Base-by-base conservation (phyloP, 2,888 invertebrate species). In the Nycteola revayana region DNA sequence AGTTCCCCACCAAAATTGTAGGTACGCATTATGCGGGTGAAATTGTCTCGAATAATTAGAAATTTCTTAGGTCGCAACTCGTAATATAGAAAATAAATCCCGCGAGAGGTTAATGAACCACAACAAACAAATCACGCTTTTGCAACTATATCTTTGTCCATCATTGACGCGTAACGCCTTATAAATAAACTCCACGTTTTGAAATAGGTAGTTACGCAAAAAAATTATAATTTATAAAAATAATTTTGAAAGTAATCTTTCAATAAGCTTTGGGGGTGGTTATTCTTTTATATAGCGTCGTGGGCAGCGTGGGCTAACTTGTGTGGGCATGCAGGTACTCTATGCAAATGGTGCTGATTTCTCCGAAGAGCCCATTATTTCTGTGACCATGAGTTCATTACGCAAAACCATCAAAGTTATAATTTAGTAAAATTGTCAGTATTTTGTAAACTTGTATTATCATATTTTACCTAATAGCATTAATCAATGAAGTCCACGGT, bases 1-100 rank as follows among this genome's bases (percentile, higher is more conserved):
- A 66, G 59, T 62, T 49, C 71, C 65, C 66, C 66, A 62, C 71
- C 68, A 60, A 75, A 75, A 74, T 73, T 70, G 60, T 65, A 60
- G 63, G 55, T 59, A 63, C 68, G 66, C 71, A 58, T 64, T 65
- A 63, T 58, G 62, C 62, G 48, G 62, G 76, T 73, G 80, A 80
- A 81, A 83, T 68, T 66, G 61, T 66, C 56, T 62, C 58, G 62
- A 66, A 68, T 70, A 73, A 71, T 76, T 69, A 69, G 65, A 75
- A 74, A 69, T 58, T 69, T 62, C 46, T 56, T 49, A 54, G 57
- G 46, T 50, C 46, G 45, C 33, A 42, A 42, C 42, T 44, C 39
- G 48, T 49, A 57, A 52, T 48, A 38, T 43, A 44, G 32, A 36
- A 37, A 34, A 42, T 49, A 42, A 43, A 32, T 7, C 40, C 28